Conservation (phyloP, 64 coral and sea anemone genomes). For the Porites lutea region DNA sequence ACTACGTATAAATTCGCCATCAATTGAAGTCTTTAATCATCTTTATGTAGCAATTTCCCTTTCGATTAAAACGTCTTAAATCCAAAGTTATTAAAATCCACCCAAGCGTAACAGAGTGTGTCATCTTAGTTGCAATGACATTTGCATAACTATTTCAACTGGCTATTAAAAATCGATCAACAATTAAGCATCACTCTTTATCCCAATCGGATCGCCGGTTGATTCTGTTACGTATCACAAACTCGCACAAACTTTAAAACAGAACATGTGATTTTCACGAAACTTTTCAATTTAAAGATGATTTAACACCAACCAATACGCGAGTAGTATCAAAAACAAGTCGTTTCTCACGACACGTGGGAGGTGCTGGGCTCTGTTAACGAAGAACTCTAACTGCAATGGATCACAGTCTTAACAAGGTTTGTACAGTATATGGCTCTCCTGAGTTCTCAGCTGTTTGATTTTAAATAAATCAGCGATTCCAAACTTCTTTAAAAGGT, state of each 20-base stretch:
- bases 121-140: constrained; percentile 1
- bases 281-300: neutral
- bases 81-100: neutral
- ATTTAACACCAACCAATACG: neutral
- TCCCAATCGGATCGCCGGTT: neutral
- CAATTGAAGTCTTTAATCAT: neutral
- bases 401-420: neutral
- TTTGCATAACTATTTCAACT: constrained; percentile 17
- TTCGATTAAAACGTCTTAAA: neutral
- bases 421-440: neutral
- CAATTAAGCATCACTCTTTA: neutral
- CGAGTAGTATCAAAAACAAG: too few species aligned
- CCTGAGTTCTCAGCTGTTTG: neutral
- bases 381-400: neutral
- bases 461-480: too few species aligned
- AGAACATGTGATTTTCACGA: neutral
- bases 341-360: neutral
- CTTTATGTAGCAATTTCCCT: neutral
- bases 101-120: neutral
- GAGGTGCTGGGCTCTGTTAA: neutral
- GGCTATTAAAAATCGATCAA: constrained; percentile 33
- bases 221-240: neutral
- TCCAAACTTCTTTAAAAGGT: too few species aligned
- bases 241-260: neutral
- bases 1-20: neutral